Evolutionary conservation across 2,888 invertebrate species (phyloP), one percentile per base, ranked within the genome.

Genomic region (Cistogaster globosa): DNA sequence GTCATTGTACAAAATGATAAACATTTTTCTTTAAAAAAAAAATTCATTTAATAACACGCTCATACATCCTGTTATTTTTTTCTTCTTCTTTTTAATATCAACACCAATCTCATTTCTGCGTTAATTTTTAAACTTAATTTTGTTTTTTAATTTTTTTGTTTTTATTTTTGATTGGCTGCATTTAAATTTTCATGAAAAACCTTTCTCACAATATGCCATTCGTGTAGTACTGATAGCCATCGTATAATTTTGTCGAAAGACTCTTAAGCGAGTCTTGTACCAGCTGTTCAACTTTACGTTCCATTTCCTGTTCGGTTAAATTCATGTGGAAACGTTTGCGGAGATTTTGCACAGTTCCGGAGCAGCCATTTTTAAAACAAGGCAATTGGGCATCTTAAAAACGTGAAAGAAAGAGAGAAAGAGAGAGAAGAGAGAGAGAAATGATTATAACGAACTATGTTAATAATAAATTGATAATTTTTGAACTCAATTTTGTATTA

Each of bases 221-320:
- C 90, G 99, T 98, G 91, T 98, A 96, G 94, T 99, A 99, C 94
- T 99, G 99, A 94, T 98, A 99, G 92, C 98, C 97, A 94, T 99
- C 99, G 94, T 99, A 99, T 84, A 99, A 95, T 90, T 98, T 96
- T 12, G 99, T 99, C 87, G 99, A 99, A 87, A 99, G 95, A 75
- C 99, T 99, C 93, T 98, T 96, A 57, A 99, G 95, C 88, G 98
- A 98, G 91, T 97, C 97, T 89, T 98, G 97, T 53, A 99, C 99
- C 92, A 99, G 95, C 81, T 96, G 95, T 91, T 99, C 98, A 1
- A 99, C 97, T 87, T 98, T 95, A 83, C 96, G 94, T 90, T 97
- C 97, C 88, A 99, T 94, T 93, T 99, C 98, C 90, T 98, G 97
- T 92, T 99, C 99, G 0, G 99, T 99, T 93, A 97, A 94, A 89